Base-by-base conservation (phyloP, 2,888 invertebrate species). In the Dasypogon diadema region DNA sequence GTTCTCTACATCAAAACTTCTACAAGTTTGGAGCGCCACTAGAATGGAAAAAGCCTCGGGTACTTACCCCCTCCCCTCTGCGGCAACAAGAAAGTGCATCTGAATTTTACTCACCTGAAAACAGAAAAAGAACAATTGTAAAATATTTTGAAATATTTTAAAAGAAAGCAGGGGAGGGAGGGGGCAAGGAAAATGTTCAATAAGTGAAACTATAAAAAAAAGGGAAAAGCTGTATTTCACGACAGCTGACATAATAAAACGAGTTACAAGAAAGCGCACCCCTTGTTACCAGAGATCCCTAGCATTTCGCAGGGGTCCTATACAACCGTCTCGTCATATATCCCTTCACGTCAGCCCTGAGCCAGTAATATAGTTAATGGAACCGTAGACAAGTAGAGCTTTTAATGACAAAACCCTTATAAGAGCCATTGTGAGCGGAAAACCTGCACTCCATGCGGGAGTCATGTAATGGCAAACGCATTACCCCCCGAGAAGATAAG, bases 81-180 rank as follows among this genome's bases (percentile, higher is more conserved):
- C 70, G 16, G 34, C 30, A 10, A 18, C 54, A 54, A 70, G 54
- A 54, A 54, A 70, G 54, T 54, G 70, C 51, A 51, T 24, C 70
- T 54, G 70, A 51, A 70, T 54, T 51, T 70, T 70, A 70, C 70
- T 70, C 70, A 70, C 70, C 70, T 70, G 70, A 54, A 70, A 70
- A 70, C 30, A 70, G 46, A 70, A 70, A 26, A 48, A 65, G 46
- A 65, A 65, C 65, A 65, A 65, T 65, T 65, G 65, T 26, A 34
- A 70, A 70, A 70, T 54, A 54, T 70, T 70, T 70, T 70, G 54
- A 54, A 70, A 70, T 70, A 70, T 54, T 70, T 70, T 70, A 70
- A 54, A 54, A 70, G 54, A 70, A 70, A 70, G 24, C 8, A 37
- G 14, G 21, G 18, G 18, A 8, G 12, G 34, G 34, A 70, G 21